Evolutionary conservation across 53 echinoderm and acorn worm species (phyloP).

Genomic region (Mesocentrotus franciscanus): DNA sequence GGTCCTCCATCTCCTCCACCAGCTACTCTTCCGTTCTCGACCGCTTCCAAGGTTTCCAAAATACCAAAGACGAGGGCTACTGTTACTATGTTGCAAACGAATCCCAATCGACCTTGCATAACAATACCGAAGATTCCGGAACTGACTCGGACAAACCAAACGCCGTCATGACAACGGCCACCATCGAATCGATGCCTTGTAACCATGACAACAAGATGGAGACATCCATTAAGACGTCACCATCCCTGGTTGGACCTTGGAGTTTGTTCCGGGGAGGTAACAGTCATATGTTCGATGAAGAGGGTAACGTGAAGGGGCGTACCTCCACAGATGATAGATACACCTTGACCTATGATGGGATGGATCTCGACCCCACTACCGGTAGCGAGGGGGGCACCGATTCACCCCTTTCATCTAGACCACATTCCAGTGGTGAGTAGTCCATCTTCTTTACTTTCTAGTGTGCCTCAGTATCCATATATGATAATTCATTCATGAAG

Average conservation of each 20-base stretch:
- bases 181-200: slow-evolving; percentile 61
- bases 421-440: slow-evolving; percentile 58
- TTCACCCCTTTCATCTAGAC: slow-evolving; percentile 18
- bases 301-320: slow-evolving; percentile 84
- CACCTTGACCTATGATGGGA: slow-evolving; percentile 76
- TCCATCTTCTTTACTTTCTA: neutral
- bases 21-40: slow-evolving; percentile 61
- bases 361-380: slow-evolving; percentile 49
- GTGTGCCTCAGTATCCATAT: neutral
- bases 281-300: slow-evolving; percentile 78
- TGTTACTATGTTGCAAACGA: slow-evolving; percentile 92
- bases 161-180: slow-evolving; percentile 55
- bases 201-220: slow-evolving; percentile 30
- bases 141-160: slow-evolving; percentile 23
- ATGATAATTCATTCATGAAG: neutral
- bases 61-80: slow-evolving; percentile 79
- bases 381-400: slow-evolving; percentile 58
- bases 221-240: neutral
- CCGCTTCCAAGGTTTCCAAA: neutral
- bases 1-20: slow-evolving; percentile 67
- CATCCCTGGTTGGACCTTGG: slow-evolving; percentile 54
- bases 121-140: slow-evolving; percentile 40
- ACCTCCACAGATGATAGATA: slow-evolving; percentile 85
- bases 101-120: slow-evolving; percentile 57
- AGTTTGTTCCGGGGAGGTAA: slow-evolving; percentile 66